Conservation (phyloP, 1,140 invertebrate genomes). For the Drosophila serrata region DNA sequence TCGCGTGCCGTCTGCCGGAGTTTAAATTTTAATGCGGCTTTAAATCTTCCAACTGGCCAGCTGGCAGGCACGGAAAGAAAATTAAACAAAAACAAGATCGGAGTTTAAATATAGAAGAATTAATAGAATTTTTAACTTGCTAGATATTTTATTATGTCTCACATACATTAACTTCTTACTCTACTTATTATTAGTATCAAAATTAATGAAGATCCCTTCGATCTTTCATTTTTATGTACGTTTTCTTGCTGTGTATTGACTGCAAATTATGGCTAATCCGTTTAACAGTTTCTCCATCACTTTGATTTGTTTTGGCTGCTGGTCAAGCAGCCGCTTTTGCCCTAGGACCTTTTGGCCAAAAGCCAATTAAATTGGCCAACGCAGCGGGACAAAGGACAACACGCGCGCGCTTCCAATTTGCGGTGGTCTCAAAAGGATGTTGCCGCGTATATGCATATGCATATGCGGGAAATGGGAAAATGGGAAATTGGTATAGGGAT, state of each 20-base stretch:
- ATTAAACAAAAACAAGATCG: not conserved
- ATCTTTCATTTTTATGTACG: not conserved
- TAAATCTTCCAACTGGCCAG: slow-evolving; percentile 54
- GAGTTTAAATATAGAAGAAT: not conserved
- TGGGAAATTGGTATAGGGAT: slow-evolving; percentile 8
- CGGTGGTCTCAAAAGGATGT: slow-evolving; percentile 9
- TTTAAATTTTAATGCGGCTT: slow-evolving; percentile 43
- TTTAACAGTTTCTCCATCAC: slow-evolving; percentile 34
- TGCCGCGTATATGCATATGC: not conserved
- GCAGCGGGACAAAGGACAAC: slow-evolving; percentile 34
- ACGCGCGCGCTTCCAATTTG: slow-evolving; percentile 26
- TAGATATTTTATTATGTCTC: not conserved
- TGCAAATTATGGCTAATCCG: slow-evolving; percentile 34
- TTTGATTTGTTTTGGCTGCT: slow-evolving; percentile 45
- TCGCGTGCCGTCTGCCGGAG: slow-evolving; percentile 59
- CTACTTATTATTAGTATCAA: not conserved
- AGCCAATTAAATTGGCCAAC: slow-evolving; percentile 67
- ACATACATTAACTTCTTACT: too few relatives aligned
- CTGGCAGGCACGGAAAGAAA: slow-evolving; percentile 11
- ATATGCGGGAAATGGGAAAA: slow-evolving; percentile 13
- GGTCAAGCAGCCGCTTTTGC: not conserved
- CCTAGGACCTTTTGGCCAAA: slow-evolving; percentile 26
- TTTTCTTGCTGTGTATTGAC: slow-evolving; percentile 4
- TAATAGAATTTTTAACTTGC: not conserved
- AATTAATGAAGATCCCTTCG: fast-evolving